Evolutionary conservation across 2,797 vertebrate species (phyloP), one percentile per base, ranked within the genome.

Genomic region (Xiphophorus birchmanni): DNA sequence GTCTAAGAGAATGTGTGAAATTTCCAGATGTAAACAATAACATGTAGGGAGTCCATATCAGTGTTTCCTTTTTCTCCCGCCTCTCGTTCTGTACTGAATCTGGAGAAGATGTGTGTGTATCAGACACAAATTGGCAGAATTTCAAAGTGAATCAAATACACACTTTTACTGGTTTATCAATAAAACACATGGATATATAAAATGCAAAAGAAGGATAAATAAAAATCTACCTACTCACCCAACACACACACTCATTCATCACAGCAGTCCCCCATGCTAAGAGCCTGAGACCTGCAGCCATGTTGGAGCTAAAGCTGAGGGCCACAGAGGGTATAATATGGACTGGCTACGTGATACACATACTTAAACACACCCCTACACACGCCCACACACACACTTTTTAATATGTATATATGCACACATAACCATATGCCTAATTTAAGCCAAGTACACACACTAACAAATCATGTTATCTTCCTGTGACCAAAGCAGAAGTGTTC

Each of bases 281-380:
- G 80, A 73, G 73, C 37, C 69, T 78, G 54, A 86, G 80, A 87
- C 87, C 83, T 91, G 86, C 84, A 86, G 86, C 88, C 82, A 84
- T 90, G 54, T 88, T 82, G 85, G 84, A 86, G 85, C 75, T 0
- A 26, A 65, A 48, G 83, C 83, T 84, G 86, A 92, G 87, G 85
- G 87, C 87, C 83, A 75, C 79, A 82, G 77, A 60, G 73, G 80
- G 74, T 86, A 84, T 86, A 87, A 88, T 82, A 79, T 77, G 45
- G 54, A 37, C 63, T 12, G 21, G 76, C 52, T 79, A 86, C 45
- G 82, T 84, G 84, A 87, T 77, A 50, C 78, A 76, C 84, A 85
- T 75, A 74, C 74, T 84, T 58, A 86, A 63, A 69, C 45, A 48
- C 75, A 76, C 42, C 2, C 10, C 80, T 76, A 75, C 63, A 79